A percentile compares a stretch with the other conserved stretches of the same genome.
Evolutionary conservation across 2,113 vertebrate genomes (phyloP).

Genomic region (Lampris incognitus): DNA sequence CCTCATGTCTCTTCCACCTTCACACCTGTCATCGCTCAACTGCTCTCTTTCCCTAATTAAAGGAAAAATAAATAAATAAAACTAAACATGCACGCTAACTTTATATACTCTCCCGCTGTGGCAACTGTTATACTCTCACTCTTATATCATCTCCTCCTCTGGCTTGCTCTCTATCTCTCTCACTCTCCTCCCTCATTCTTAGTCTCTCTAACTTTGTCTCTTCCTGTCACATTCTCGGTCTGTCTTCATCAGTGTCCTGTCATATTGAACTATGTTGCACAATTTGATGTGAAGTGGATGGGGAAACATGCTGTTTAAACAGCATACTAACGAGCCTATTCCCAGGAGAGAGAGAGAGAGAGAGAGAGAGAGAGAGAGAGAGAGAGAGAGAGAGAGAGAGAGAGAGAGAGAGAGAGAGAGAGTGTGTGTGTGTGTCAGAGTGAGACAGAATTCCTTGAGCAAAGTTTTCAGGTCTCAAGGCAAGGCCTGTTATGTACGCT

Average conservation of each 20-base stretch:
- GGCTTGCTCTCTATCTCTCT: no score
- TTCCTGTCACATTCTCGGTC: slow-evolving; percentile 44
- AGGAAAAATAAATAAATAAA: neutral
- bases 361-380: slow-evolving; percentile 4
- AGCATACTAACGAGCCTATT: slow-evolving; percentile 24
- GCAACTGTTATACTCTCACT: neutral
- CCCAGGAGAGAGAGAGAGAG: neutral
- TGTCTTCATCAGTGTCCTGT: slow-evolving; percentile 55
- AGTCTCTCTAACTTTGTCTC: slow-evolving; percentile 17
- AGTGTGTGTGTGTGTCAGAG: slow-evolving; percentile 11
- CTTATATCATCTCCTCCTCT: neutral
- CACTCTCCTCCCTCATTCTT: neutral
- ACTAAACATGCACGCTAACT: neutral
- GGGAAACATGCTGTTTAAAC: slow-evolving; percentile 24
- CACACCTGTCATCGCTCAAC: neutral
- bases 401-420: neutral
- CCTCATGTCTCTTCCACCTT: slow-evolving; percentile 13
- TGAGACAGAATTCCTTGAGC: slow-evolving; percentile 42
- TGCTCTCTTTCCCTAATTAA: neutral
- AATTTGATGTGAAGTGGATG: slow-evolving; percentile 33
- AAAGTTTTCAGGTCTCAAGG: slow-evolving; percentile 41
- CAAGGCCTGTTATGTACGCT: slow-evolving; percentile 35
- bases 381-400: neutral
- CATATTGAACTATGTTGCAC: slow-evolving; percentile 41
- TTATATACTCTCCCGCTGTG: no score